Evolutionary conservation across 2,113 vertebrate genomes (phyloP), one percentile per base, ranked within the genome.

Genomic region (Narcine bancroftii): DNA sequence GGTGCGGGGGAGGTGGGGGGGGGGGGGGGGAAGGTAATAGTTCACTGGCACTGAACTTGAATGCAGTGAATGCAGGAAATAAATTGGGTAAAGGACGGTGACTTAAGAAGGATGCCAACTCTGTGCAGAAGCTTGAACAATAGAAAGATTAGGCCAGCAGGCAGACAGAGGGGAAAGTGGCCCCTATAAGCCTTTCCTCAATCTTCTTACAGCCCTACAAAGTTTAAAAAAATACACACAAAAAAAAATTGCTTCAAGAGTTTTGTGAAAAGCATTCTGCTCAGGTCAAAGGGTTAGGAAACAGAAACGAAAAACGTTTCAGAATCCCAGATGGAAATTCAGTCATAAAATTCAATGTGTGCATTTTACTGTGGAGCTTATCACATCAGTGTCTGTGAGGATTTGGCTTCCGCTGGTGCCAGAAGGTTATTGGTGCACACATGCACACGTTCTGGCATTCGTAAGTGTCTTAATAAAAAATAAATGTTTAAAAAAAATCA

Each of bases 281-380:
- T 63, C 53, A 21, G 81, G 81, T 87, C 81, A 87, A 36, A 87
- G 81, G 81, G 53, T 87, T 36, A 87, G 81, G 81, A 36, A 87
- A 21, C 81, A 87, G 81, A 87, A 87, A 87, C 53, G 53, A 87
- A 60, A 87, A 87, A 87, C 56, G 53, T 87, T 87, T 19, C 33
- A 87, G 81, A 87, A 60, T 87, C 81, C 81, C 81, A 87, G 81
- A 87, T 87, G 81, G 81, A 87, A 60, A 87, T 13, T 60, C 81
- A 60, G 81, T 87, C 56, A 87, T 87, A 87, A 87, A 60, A 87
- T 87, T 87, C 81, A 87, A 87, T 87, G 81, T 87, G 53, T 87
- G 53, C n/a, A 60, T 87, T 87, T 87, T 87, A 87, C 53, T 87
- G 81, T 87, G 81, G 81, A 60, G 81, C 53, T 87, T 87, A 87